These are phyloP conservation scores for Atrina japonica DNA, from an alignment of 2,888 invertebrate species.

Conservation along the genomic window DNA sequence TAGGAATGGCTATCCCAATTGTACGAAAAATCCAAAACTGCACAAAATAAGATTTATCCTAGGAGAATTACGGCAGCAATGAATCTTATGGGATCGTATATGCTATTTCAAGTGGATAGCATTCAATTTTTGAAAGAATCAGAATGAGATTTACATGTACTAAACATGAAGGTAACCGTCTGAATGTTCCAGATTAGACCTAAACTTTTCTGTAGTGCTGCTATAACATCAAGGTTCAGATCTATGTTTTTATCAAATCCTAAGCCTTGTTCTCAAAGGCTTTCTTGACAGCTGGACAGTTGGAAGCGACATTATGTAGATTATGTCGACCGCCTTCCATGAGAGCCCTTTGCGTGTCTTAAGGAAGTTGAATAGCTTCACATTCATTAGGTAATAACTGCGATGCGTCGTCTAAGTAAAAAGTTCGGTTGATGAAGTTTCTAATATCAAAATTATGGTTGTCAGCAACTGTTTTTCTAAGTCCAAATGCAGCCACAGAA, in stretches of 20 bases:
- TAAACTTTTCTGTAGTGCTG: conserved; percentile 36
- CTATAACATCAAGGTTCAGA: conserved; percentile 37
- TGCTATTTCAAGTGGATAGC: conserved; percentile 51
- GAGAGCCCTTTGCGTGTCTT: conserved; percentile 40
- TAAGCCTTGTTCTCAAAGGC: conserved; percentile 48
- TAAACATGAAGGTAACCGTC: conserved; percentile 43
- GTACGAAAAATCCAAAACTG: conserved; percentile 16
- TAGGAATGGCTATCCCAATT: conserved; percentile 55
- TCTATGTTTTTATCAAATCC: conserved; percentile 43
- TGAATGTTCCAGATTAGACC: conserved; percentile 48
- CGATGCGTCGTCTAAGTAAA: conserved; percentile 57
- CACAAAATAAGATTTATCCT: conserved; percentile 44
- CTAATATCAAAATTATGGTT: conserved; percentile 20
- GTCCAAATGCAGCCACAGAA: conserved; percentile 47
- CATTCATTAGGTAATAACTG: conserved; percentile 34
- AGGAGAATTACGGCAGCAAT: conserved; percentile 42
- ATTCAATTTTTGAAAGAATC: conserved; percentile 48
- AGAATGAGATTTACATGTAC: not conserved
- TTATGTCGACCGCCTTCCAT: conserved; percentile 42
- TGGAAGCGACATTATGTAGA: conserved; percentile 57
- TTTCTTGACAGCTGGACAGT: conserved; percentile 45
- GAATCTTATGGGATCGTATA: conserved; percentile 55
- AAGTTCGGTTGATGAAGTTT: conserved; percentile 42
- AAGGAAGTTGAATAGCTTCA: conserved; percentile 35
- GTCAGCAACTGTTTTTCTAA: conserved; percentile 39